Conservation (phyloP, 2,113 vertebrate genomes). For the Apteryx owenii region DNA sequence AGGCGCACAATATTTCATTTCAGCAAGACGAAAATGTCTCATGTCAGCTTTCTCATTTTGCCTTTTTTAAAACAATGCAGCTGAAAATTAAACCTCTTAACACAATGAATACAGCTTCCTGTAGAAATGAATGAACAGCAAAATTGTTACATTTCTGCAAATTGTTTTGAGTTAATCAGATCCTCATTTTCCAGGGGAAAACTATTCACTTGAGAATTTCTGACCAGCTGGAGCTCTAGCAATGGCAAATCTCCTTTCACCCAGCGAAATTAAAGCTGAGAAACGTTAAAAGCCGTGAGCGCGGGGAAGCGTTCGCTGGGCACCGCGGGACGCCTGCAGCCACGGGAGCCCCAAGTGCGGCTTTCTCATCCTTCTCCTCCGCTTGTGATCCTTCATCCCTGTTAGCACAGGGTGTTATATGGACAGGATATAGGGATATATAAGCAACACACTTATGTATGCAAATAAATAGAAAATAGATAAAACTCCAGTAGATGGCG, state of each 20-base stretch:
- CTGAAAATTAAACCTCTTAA: background rate
- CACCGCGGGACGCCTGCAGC: background rate
- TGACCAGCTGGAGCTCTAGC: background rate
- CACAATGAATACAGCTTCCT: background rate
- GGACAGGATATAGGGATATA: no score
- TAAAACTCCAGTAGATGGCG: slow-evolving; percentile 53
- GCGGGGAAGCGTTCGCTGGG: no score
- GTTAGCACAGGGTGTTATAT: fast-evolving
- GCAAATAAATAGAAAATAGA: background rate
- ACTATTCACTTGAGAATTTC: background rate
- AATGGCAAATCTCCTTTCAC: background rate
- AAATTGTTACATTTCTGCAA: background rate
- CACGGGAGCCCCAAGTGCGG: fast-evolving
- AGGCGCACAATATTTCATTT: background rate
- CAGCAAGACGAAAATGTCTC: background rate
- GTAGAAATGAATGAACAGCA: background rate
- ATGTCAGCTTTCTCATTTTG: background rate
- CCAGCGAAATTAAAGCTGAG: background rate
- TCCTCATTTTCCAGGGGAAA: background rate
- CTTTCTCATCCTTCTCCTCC: background rate
- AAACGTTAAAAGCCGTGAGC: background rate
- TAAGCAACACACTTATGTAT: fast-evolving
- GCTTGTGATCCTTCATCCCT: background rate
- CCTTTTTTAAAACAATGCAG: background rate
- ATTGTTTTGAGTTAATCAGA: background rate